Evolutionary conservation across 1,140 invertebrate species (phyloP), one percentile per base, ranked within the genome.

Genomic region (Agraylea sexmaculata): DNA sequence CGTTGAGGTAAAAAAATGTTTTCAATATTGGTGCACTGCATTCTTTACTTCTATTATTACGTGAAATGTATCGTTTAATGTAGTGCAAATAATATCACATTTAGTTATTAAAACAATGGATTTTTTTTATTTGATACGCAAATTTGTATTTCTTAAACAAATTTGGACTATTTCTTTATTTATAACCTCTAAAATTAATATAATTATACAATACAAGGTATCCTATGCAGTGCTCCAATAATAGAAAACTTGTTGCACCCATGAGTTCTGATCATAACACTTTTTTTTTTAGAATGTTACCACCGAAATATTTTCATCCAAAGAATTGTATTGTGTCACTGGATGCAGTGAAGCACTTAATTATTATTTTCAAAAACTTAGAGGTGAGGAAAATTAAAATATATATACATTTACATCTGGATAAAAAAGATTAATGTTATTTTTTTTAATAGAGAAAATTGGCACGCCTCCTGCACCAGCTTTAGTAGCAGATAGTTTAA

Each of bases 291-390:
- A 81, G 77, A 81, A 82, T 62, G 73, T 72, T 47, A 77, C 76
- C 6, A 69, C 74, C 46, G 74, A 76, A 50, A 58, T 75, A 17
- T 58, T 80, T 27, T 71, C 75, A 44, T 71, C 74, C 6, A 73
- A 80, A 52, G 74, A 80, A 57, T 57, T 85, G 3, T 83, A 81
- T 52, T 86, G 83, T 55, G 74, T 81, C n/a, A 73, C 80, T 59
- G 84, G 80, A 38, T 82, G 87, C 60, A 77, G 83, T 59, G 74
- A 81, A 57, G 80, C 83, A 30, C 57, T 85, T 35, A 79, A 77
- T 50, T 62, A 71, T 42, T 83, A 87, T 58, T 76, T 78, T 55
- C 72, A 82, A 57, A 72, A 73, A 56, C 60, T 83, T 37, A 74
- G 76, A 74, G 71, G 80, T 82, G 66, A 51, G 28, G 43, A 39